Conservation (phyloP, 2,113 vertebrate species). For the Halichoeres trimaculatus region DNA sequence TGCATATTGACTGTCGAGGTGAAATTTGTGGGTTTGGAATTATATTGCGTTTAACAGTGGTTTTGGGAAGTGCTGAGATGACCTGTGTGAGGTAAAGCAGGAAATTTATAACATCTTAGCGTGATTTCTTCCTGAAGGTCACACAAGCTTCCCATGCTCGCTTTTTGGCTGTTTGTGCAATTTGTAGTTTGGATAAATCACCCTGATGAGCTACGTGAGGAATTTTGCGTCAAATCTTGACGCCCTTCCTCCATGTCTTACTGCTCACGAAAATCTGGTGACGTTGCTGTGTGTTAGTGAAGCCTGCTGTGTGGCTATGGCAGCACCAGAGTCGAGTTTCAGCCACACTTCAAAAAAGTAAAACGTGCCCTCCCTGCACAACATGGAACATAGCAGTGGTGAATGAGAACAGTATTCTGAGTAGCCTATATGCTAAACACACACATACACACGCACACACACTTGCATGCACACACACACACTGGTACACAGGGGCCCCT, state of each 20-base stretch:
- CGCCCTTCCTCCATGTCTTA: neutral
- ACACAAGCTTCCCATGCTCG: neutral
- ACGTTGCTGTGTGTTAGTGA: constrained; percentile 40
- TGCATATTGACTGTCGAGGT: constrained; percentile 2
- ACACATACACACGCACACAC: constrained; percentile 6
- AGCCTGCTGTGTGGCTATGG: constrained; percentile 37
- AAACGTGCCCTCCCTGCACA: constrained; percentile 50
- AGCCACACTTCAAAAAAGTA: constrained; percentile 43
- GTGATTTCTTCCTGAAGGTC: constrained; percentile 24
- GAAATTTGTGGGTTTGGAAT: neutral
- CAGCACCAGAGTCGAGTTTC: constrained; percentile 51
- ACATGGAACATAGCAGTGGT: constrained; percentile 49
- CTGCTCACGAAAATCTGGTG: constrained; percentile 23
- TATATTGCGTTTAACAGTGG: neutral
- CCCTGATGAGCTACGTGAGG: constrained; percentile 19
- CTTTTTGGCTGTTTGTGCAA: neutral
- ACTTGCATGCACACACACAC: constrained; percentile 14
- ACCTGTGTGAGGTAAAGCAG: neutral
- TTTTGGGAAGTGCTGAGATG: neutral
- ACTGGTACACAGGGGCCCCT: constrained; percentile 50
- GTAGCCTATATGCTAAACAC: constrained; percentile 1
- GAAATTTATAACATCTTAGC: neutral
- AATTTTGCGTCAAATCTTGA: constrained; percentile 7
- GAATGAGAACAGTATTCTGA: constrained; percentile 53
- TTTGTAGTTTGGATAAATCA: constrained; percentile 24